Percentiles rank a stretch among this genome's conserved stretches.
These are phyloP conservation scores for Alloplasta piceator DNA, from an alignment of 2,888 invertebrate species.

Conservation along the genomic window DNA sequence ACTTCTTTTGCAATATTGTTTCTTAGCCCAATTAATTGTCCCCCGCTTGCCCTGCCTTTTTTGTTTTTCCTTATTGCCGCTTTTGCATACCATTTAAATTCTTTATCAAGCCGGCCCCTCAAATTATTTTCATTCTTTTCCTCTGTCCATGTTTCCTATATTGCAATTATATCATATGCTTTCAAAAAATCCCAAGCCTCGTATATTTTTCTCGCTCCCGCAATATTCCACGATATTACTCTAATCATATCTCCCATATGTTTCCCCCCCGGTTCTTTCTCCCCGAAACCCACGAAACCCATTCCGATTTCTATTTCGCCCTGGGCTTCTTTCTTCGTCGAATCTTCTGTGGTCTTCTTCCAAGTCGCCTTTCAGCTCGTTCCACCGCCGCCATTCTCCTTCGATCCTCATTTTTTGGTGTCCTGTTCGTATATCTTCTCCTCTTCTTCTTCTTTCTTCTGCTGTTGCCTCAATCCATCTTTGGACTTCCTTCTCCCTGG, in stretches of 20 bases:
- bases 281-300: background rate
- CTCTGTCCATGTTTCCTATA: conserved; percentile 46
- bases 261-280: background rate
- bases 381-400: conserved; percentile 23
- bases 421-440: conserved; percentile 12
- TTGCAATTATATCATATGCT: conserved; percentile 5
- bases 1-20: conserved; percentile 6
- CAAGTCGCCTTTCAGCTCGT: conserved; percentile 11
- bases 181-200: conserved; percentile 26
- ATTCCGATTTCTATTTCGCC: background rate
- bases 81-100: conserved; percentile 47
- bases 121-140: conserved; percentile 45
- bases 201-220: conserved; percentile 35
- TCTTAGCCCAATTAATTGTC: conserved; percentile 42
- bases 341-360: background rate
- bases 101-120: conserved; percentile 12
- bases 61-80: conserved; percentile 45
- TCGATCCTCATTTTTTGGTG: conserved; percentile 26
- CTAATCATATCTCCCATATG: background rate
- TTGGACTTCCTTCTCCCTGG: conserved; percentile 14
- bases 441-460: conserved; percentile 8
- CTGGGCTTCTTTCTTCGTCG: background rate
- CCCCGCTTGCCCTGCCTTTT: conserved; percentile 50
- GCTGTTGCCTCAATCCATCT: conserved; percentile 19
- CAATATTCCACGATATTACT: conserved; percentile 50